These are phyloP conservation scores for Odiellus spinosus DNA, from an alignment of 2,888 invertebrate genomes.

Conservation along the genomic window DNA sequence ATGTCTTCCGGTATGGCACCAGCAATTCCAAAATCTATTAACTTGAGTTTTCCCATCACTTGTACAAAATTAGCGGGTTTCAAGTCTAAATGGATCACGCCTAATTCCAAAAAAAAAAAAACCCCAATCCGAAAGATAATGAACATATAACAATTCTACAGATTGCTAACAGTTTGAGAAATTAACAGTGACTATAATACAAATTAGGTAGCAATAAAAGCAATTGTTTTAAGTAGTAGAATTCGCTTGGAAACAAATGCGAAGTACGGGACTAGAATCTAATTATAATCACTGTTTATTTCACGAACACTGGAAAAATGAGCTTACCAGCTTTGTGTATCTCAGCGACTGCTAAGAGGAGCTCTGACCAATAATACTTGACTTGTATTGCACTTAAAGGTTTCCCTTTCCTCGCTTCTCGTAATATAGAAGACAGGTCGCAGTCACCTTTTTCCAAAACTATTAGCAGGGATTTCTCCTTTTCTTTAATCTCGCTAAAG, in stretches of 20 bases:
- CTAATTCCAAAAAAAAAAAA: constrained; percentile 33
- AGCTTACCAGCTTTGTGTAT: constrained; percentile 67
- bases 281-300: too few species aligned
- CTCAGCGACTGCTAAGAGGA: constrained; percentile 75
- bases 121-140: constrained; percentile 14
- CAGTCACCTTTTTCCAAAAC: constrained; percentile 87
- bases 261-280: too few species aligned
- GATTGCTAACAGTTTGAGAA: neutral
- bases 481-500: constrained; percentile 52
- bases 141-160: neutral
- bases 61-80: constrained; percentile 93
- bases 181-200: too few species aligned
- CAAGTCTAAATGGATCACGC: constrained; percentile 87
- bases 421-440: constrained; percentile 61
- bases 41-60: constrained; percentile 65
- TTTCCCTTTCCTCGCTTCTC: constrained; percentile 30
- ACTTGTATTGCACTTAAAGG: constrained; percentile 54
- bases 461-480: constrained; percentile 51
- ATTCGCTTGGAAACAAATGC: too few species aligned
- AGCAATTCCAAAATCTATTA: constrained; percentile 96
- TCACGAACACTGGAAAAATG: too few species aligned
- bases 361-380: constrained; percentile 80
- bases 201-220: too few species aligned
- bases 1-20: constrained; percentile 69
- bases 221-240: too few species aligned